Percentiles rank a stretch among this genome's conserved stretches.
Evolutionary conservation across 64 coral and sea anemone species (phyloP).

Genomic region (Astreopora myriophthalma): DNA sequence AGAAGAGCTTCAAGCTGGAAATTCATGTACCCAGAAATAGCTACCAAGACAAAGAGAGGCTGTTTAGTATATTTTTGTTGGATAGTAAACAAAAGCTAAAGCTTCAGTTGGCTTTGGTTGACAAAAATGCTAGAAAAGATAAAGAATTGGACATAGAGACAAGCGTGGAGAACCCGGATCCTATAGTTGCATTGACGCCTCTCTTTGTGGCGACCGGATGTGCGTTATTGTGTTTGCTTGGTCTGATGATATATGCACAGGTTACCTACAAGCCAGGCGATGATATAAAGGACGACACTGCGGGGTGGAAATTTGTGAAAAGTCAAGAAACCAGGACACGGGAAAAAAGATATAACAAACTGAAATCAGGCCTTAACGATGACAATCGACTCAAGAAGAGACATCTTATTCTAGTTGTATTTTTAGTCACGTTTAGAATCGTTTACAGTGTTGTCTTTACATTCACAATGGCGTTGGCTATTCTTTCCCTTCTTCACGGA

Average conservation of each 20-base stretch:
- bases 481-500: slow-evolving; percentile 68
- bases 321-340: neutral
- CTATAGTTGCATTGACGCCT: neutral
- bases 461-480: slow-evolving; percentile 56
- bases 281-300: neutral
- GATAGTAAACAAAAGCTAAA: slow-evolving; percentile 17
- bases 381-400: slow-evolving; percentile 66
- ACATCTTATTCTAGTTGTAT: slow-evolving; percentile 71
- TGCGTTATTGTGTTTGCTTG: neutral
- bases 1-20: slow-evolving; percentile 12
- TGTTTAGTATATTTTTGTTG: slow-evolving; percentile 52
- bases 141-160: neutral
- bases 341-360: neutral
- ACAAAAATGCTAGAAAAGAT: neutral
- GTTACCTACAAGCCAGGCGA: neutral
- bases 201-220: neutral
- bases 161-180: neutral
- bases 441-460: slow-evolving; percentile 69
- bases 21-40: slow-evolving; percentile 65
- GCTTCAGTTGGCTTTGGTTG: neutral
- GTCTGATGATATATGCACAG: slow-evolving; percentile 14
- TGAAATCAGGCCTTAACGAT: neutral
- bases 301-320: slow-evolving; percentile 33
- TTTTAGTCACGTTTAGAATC: slow-evolving; percentile 52
- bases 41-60: slow-evolving; percentile 51